Evolutionary conservation across 2,888 invertebrate species (phyloP).

Genomic region (Andrena camellia): DNA sequence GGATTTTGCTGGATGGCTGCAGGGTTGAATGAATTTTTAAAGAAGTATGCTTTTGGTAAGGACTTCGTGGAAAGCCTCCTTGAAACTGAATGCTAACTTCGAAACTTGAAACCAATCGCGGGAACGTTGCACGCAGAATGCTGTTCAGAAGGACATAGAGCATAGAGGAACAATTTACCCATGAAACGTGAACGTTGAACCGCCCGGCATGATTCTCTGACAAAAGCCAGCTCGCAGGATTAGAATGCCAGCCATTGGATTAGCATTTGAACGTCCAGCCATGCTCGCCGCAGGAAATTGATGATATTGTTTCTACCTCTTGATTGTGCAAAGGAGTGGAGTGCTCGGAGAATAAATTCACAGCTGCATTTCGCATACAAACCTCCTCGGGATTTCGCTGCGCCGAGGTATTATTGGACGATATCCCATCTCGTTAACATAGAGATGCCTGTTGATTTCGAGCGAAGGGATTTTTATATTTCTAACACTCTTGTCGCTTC

Average conservation of each 20-base stretch:
- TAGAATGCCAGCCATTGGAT: constrained; percentile 1
- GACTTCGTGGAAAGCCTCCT: background rate
- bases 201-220: background rate
- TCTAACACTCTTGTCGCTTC: background rate
- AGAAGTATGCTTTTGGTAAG: background rate
- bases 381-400: background rate
- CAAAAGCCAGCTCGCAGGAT: background rate
- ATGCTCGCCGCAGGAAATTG: background rate
- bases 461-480: background rate
- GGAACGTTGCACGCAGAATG: background rate
- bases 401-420: background rate
- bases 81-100: background rate
- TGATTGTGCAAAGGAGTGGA: background rate
- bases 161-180: background rate
- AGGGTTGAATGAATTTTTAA: background rate
- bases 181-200: background rate
- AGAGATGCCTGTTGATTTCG: background rate
- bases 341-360: background rate
- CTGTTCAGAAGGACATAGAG: background rate
- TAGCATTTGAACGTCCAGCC: constrained; percentile 6
- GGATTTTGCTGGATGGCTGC: background rate
- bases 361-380: background rate
- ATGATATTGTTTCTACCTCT: constrained; percentile 1
- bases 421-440: background rate
- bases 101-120: background rate